Conservation (phyloP, 2,888 invertebrate species). For the Parelbella ahira region DNA sequence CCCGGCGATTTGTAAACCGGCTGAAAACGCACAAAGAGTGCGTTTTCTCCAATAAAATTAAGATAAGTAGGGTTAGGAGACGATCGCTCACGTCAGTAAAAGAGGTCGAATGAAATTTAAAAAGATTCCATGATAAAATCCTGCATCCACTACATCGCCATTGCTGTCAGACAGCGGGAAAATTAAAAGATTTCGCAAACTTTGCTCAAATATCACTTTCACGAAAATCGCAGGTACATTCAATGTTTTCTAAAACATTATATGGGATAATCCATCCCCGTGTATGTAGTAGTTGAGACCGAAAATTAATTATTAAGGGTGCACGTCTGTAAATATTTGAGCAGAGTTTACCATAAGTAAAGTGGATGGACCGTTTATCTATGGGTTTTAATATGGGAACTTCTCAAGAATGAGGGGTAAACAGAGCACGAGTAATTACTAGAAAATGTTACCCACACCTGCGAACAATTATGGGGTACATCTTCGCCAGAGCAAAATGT, state of each 20-base stretch:
- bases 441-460: conserved; percentile 20
- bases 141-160: too few species aligned
- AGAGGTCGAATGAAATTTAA: too few species aligned
- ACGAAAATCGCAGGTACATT: too few species aligned
- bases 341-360: conserved; percentile 1
- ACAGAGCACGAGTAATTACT: conserved; percentile 16
- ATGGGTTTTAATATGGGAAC: conserved; percentile 5
- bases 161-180: too few species aligned
- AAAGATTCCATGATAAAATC: too few species aligned
- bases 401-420: conserved; percentile 18
- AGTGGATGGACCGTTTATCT: conserved; percentile 27
- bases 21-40: conserved; percentile 70
- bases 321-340: conserved; percentile 13
- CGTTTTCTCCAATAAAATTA: conserved; percentile 70
- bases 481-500: conserved; percentile 6
- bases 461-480: conserved; percentile 15
- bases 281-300: not conserved
- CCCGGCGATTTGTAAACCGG: conserved; percentile 67
- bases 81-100: not conserved
- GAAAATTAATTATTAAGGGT: conserved; percentile 11
- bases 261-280: not conserved
- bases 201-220: too few species aligned
- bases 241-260: too few species aligned
- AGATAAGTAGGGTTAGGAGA: conserved; percentile 34
- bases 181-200: too few species aligned